Evolutionary conservation across 2,888 invertebrate species (phyloP).

Genomic region (Dilophus febrilis): DNA sequence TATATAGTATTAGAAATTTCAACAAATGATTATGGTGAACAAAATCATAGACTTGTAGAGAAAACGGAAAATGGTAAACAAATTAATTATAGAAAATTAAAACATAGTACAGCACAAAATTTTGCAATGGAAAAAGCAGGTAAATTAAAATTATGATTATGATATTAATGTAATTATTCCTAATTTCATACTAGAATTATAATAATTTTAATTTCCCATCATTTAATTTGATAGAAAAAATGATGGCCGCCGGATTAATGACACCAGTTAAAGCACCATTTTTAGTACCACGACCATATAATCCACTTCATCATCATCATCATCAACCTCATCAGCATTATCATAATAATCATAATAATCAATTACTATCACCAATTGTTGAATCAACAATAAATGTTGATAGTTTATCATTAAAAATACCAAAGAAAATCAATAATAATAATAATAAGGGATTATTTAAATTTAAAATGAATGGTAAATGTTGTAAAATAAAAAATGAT

Average conservation of each 20-base stretch:
- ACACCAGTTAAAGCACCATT: constrained; percentile 35
- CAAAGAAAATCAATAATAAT: too few species aligned
- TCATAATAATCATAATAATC: not conserved
- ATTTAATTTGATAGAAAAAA: constrained; percentile 27
- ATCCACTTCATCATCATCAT: not conserved
- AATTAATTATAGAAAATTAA: constrained; percentile 34
- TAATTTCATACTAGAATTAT: not conserved
- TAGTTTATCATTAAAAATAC: constrained; percentile 16
- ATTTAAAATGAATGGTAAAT: constrained; percentile 12
- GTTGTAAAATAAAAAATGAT: constrained; percentile 21
- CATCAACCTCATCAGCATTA: constrained; percentile 8
- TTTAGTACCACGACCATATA: constrained; percentile 13
- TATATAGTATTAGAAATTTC: constrained; percentile 66
- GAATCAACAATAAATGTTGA: constrained; percentile 20
- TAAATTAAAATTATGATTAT: constrained; percentile 14
- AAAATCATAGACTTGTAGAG: constrained; percentile 34
- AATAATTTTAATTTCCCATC: too few species aligned
- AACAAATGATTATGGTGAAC: constrained; percentile 56
- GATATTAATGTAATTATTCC: not conserved
- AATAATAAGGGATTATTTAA: constrained; percentile 15
- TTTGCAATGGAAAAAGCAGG: constrained; percentile 27
- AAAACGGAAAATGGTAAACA: constrained; percentile 46
- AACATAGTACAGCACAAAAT: constrained; percentile 25
- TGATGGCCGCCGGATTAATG: constrained; percentile 33
- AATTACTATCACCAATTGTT: constrained; percentile 16